phyloP scores from a whole-genome alignment of 2,113 vertebrate species.

The Alethe castanea region DNA sequence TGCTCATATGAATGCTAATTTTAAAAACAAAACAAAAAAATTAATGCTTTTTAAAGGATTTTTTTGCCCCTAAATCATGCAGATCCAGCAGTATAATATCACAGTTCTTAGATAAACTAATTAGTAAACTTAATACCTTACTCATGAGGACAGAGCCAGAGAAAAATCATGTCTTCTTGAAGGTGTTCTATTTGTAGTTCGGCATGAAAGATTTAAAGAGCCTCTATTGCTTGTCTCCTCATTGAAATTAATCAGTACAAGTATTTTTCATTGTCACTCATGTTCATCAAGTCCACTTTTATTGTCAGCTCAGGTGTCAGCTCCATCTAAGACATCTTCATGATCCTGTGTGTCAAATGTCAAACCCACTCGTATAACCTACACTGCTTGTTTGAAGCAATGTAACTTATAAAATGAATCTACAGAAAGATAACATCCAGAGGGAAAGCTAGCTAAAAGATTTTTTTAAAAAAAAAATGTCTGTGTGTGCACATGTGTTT shows the following conservation, averaged over 20 bases:
- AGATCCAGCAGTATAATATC: not conserved
- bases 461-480: not conserved
- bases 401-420: not conserved
- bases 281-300: not conserved
- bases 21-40: not conserved
- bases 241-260: not conserved
- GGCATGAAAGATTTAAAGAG: not conserved
- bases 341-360: not conserved
- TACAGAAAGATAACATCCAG: not conserved
- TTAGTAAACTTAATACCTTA: not conserved
- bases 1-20: not conserved
- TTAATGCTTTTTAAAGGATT: not conserved
- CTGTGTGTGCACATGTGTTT: not conserved
- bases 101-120: not conserved
- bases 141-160: not conserved
- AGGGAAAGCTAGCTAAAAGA: not conserved
- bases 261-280: not conserved
- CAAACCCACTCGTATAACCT: fast-evolving
- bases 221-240: not conserved
- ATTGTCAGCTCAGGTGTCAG: not conserved
- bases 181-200: not conserved
- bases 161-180: not conserved
- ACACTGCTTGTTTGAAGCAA: not conserved
- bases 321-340: not conserved
- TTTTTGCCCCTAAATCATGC: not conserved